A percentile compares a stretch with the other conserved stretches of the same genome.
Conservation (phyloP, 2,113 vertebrate species). For the Carollia perspicillata region DNA sequence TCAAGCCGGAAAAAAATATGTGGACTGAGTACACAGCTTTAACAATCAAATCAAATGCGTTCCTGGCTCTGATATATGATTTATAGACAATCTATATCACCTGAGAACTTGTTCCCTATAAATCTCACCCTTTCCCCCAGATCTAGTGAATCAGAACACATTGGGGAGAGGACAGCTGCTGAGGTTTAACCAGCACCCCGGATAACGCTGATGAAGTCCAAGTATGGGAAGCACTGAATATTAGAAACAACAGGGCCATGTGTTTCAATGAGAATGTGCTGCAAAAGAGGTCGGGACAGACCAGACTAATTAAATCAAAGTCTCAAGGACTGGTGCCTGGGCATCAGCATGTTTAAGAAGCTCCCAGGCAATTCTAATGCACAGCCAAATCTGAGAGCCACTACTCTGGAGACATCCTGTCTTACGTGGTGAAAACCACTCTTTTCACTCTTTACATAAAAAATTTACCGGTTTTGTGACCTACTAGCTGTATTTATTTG, state of each 20-base stretch:
- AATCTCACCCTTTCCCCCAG: neutral
- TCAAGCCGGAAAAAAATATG: neutral
- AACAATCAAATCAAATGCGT: neutral
- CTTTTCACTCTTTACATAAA: neutral
- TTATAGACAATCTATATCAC: neutral
- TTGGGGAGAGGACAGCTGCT: neutral
- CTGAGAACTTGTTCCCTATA: neutral
- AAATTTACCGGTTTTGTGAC: neutral
- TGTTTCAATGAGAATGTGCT: neutral
- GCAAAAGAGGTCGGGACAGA: neutral
- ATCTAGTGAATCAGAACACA: neutral
- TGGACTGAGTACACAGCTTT: neutral
- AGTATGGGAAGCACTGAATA: neutral
- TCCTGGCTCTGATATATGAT: neutral
- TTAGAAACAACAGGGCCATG: neutral
- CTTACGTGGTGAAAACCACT: neutral
- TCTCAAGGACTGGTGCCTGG: neutral
- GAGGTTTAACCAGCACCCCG: neutral
- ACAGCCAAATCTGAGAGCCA: neutral
- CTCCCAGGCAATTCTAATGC: neutral
- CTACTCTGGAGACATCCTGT: neutral
- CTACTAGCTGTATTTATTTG: conserved; percentile 28
- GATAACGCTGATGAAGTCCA: neutral
- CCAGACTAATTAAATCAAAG: conserved; percentile 25
- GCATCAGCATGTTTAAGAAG: neutral